These are phyloP conservation scores for Dryadula phaetusa DNA, from an alignment of 2,888 invertebrate species.

Conservation along the genomic window DNA sequence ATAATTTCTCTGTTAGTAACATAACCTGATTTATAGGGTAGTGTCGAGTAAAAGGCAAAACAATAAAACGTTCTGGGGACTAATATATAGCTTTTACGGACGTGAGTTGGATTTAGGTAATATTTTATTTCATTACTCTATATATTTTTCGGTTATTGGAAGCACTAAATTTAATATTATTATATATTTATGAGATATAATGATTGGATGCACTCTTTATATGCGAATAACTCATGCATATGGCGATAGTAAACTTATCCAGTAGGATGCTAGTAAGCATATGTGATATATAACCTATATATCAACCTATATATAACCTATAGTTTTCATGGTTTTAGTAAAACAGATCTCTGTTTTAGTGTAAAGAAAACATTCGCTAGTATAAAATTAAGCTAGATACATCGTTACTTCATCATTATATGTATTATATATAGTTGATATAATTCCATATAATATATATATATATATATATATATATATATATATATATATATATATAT, in stretches of 20 bases:
- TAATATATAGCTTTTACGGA: not conserved
- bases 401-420: no score
- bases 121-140: conserved; percentile 1
- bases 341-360: no score
- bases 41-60: not conserved
- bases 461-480: no score
- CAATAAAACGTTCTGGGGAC: conserved; percentile 8
- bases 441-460: no score
- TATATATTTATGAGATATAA: not conserved
- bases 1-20: not conserved
- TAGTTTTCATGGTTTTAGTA: no score
- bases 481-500: not conserved
- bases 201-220: not conserved
- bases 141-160: not conserved
- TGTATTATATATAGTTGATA: no score
- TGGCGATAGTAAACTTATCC: no score
- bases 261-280: no score
- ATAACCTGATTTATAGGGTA: not conserved
- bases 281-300: no score
- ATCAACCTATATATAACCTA: no score
- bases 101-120: not conserved
- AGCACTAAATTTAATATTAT: not conserved
- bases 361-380: no score
- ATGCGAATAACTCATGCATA: not conserved
- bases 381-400: no score